Evolutionary conservation across 2,113 vertebrate genomes (phyloP).

Genomic region (Barbus barbus): DNA sequence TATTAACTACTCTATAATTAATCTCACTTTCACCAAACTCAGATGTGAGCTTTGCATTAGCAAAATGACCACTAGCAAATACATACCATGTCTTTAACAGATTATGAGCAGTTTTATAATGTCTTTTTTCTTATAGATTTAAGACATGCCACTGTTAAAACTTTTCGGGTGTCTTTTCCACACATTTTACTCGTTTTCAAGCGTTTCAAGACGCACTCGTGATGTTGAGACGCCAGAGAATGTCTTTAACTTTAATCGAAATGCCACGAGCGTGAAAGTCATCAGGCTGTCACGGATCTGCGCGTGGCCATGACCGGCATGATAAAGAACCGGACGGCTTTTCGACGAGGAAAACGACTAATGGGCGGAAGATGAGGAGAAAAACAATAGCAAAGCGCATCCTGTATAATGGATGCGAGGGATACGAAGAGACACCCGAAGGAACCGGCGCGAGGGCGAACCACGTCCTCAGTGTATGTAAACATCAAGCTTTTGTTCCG

Average conservation of each 20-base stretch:
- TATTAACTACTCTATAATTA: too few relatives aligned
- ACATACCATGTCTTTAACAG: too few relatives aligned
- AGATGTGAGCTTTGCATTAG: too few relatives aligned
- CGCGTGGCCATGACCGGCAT: slow-evolving; percentile 55
- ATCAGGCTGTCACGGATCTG: slow-evolving; percentile 44
- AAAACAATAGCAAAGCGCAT: slow-evolving; percentile 63
- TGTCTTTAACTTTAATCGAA: slow-evolving; percentile 40
- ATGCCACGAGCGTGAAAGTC: slow-evolving; percentile 43
- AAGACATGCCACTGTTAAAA: too few relatives aligned
- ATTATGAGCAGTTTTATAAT: too few relatives aligned
- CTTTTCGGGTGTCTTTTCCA: too few relatives aligned
- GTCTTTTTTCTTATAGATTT: too few relatives aligned
- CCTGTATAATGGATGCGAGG: slow-evolving; percentile 51
- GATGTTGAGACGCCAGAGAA: slow-evolving; percentile 26
- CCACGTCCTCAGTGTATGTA: neutral
- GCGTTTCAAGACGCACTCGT: neutral
- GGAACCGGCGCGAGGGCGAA: slow-evolving; percentile 48
- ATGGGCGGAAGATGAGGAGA: slow-evolving; percentile 60
- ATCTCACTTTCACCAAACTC: too few relatives aligned
- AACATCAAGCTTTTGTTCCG: too few relatives aligned
- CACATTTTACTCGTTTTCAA: too few relatives aligned
- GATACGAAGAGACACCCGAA: slow-evolving; percentile 45
- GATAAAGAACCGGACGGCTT: slow-evolving; percentile 43
- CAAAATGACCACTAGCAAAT: too few relatives aligned
- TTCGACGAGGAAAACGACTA: slow-evolving; percentile 45